Base-by-base conservation (phyloP, 2,888 invertebrate species). In the Heteromyza rotundicornis region DNA sequence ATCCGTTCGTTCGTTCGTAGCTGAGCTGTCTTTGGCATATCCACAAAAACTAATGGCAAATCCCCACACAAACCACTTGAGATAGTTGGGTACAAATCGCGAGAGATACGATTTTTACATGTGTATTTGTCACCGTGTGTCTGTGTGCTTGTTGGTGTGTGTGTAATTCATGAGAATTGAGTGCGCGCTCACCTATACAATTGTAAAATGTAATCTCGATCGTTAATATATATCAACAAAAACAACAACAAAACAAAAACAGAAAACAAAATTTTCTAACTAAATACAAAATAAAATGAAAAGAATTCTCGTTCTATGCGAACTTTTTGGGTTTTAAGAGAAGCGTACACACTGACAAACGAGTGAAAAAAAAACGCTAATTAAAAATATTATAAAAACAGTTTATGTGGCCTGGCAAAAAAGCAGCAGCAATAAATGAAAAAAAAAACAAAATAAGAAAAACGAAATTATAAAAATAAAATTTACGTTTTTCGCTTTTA, bases 391-490 rank as follows among this genome's bases (percentile, higher is more conserved):
- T 12, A 52, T 27, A n/a, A 52, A 52, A 23, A 23, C 5, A n/a
- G n/a, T n/a, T n/a, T n/a, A n/a, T n/a, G n/a, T n/a, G n/a, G n/a
- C n/a, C n/a, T n/a, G n/a, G 24, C 17, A 35, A 64, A 32, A 50
- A 40, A 58, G 57, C 60, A 40, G 40, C 54, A 62, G 57, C 60
- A 62, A 66, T 60, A 57, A 64, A 50, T 51, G 60, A 59, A 62
- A 59, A 60, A 49, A 62, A 63, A 59, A 54, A 68, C 63, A 66
- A 60, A 65, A 67, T 73, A 66, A 70, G 72, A 76, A 76, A 76
- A 76, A 64, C 74, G 75, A 74, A 70, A 75, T 74, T 76, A 68
- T 73, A 76, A 74, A 74, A 73, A 76, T 56, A 51, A 24, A 65
- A 68, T 40, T 40, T 40, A 40, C 47, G 47, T 47, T 47, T 47